phyloP scores from a whole-genome alignment of 2,797 vertebrate species.

The Chromis chromis region DNA sequence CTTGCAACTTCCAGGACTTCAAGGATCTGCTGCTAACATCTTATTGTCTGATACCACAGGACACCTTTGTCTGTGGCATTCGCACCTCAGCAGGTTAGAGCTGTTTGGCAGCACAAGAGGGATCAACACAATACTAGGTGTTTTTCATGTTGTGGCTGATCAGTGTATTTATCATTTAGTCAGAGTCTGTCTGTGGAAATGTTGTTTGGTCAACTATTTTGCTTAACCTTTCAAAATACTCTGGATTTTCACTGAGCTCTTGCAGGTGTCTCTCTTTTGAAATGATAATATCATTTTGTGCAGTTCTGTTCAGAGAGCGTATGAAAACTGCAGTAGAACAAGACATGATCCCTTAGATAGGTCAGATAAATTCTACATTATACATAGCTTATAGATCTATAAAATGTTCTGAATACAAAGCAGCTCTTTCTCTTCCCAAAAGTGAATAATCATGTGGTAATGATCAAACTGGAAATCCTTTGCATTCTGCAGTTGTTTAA shows the following conservation, averaged over 20 bases:
- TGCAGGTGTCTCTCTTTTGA: background rate
- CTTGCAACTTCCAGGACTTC: no score
- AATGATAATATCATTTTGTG: background rate
- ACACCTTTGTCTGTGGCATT: no score
- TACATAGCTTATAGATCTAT: background rate
- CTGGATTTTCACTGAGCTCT: background rate
- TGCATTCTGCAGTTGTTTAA: slow-evolving; percentile 43
- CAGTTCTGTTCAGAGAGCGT: background rate
- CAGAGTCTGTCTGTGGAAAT: no score
- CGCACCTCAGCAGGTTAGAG: no score
- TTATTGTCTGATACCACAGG: no score
- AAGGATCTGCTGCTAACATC: no score
- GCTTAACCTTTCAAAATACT: background rate
- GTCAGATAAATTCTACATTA: slow-evolving; percentile 3
- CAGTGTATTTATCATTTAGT: no score
- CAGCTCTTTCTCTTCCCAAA: background rate
- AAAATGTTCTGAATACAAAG: slow-evolving; percentile 22
- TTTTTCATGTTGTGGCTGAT: no score
- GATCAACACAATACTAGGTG: no score
- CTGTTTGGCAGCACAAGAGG: no score
- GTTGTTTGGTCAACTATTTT: background rate
- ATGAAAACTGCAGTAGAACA: slow-evolving; percentile 17
- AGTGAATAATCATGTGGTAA: slow-evolving; percentile 37
- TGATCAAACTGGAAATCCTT: slow-evolving; percentile 43
- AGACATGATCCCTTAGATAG: slow-evolving; percentile 1